A percentile compares a stretch with the other conserved stretches of the same genome.
Conservation (phyloP, 2,888 invertebrate genomes). For the Heliconius hortense region DNA sequence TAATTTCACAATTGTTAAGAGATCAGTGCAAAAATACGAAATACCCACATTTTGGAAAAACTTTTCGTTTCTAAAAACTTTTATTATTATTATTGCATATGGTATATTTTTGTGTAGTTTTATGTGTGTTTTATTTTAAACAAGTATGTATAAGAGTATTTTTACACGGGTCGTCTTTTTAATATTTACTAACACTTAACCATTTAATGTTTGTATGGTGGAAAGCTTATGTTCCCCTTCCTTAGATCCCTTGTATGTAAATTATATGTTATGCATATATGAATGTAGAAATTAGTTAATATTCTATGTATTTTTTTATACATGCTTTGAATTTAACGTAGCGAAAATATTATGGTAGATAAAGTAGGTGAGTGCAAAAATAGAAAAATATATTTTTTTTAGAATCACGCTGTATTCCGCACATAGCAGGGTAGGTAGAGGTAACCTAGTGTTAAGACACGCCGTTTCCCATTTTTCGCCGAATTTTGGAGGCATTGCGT, state of each 20-base stretch:
- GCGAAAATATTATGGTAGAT: conserved; percentile 1
- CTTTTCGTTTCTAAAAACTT: neutral
- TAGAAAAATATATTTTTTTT: neutral
- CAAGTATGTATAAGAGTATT: neutral
- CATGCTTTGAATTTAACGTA: conserved; percentile 8
- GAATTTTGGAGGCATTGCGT: too few species aligned
- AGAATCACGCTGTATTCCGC: too few species aligned
- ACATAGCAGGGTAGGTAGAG: too few species aligned
- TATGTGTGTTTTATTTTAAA: neutral
- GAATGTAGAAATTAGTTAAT: conserved; percentile 6
- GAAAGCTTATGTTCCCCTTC: conserved; percentile 13
- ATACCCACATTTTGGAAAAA: neutral
- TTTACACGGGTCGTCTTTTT: conserved; percentile 1
- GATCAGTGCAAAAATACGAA: conserved; percentile 8
- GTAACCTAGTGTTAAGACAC: too few species aligned
- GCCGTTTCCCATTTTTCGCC: too few species aligned
- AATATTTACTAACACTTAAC: neutral
- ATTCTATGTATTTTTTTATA: conserved; percentile 5
- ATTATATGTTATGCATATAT: conserved; percentile 5
- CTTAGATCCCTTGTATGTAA: conserved; percentile 15
- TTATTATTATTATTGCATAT: neutral
- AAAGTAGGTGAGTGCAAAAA: neutral
- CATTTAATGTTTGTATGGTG: neutral
- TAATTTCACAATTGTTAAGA: neutral
- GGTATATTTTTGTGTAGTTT: neutral